Conservation (phyloP, 2,888 invertebrate genomes). For the Andrena hattorfiana region DNA sequence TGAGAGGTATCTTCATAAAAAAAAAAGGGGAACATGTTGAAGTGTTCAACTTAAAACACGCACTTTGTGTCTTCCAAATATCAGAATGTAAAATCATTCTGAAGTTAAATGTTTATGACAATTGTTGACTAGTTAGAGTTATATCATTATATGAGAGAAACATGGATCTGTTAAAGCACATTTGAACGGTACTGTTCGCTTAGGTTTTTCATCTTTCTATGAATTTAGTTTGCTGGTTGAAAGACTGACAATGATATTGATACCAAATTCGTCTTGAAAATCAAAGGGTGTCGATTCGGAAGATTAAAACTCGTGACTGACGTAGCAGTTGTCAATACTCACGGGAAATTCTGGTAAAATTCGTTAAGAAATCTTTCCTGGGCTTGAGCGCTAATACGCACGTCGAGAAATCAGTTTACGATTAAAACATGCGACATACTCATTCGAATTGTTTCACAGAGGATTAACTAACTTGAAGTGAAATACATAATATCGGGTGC, state of each 20-base stretch:
- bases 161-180: conserved; percentile 41
- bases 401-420: neutral
- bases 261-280: conserved; percentile 13
- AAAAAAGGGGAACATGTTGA: conserved; percentile 29
- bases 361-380: neutral
- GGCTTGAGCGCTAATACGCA: neutral
- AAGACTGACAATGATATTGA: conserved; percentile 59
- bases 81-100: conserved; percentile 58
- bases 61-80: conserved; percentile 69
- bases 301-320: conserved; percentile 16
- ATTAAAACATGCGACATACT: conserved; percentile 6
- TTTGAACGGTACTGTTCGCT: conserved; percentile 24
- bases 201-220: conserved; percentile 39
- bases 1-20: conserved; percentile 43
- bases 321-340: conserved; percentile 47
- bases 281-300: neutral
- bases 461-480: neutral
- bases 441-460: neutral
- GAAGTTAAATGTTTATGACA: conserved; percentile 52
- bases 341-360: conserved; percentile 7
- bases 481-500: conserved; percentile 42
- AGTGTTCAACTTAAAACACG: conserved; percentile 53
- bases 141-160: conserved; percentile 45
- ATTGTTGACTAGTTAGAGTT: conserved; percentile 65
- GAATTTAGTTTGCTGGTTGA: conserved; percentile 26